These are phyloP conservation scores for Nymphalis c-album DNA, from an alignment of 2,888 invertebrate genomes.

Conservation along the genomic window DNA sequence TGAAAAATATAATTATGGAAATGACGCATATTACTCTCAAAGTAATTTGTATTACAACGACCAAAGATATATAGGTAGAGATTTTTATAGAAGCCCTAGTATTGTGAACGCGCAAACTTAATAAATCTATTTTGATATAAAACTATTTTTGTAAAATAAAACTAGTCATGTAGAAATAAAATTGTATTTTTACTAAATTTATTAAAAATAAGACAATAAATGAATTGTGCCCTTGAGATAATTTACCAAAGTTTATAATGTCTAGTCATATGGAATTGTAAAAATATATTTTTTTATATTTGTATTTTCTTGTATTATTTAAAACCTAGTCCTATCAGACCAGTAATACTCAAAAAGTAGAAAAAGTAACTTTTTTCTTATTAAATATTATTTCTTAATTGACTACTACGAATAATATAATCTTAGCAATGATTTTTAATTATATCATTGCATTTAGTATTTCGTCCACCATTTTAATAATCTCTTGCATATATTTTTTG, in stretches of 20 bases:
- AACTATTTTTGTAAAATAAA: conserved; percentile 31
- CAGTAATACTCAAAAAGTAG: not conserved
- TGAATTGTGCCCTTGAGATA: conserved; percentile 25
- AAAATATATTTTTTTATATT: conserved; percentile 49
- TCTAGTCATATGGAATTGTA: conserved; percentile 63
- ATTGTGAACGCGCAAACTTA: conserved; percentile 72
- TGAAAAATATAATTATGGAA: conserved; percentile 57
- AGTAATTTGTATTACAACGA: conserved; percentile 64
- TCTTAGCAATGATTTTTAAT: too few species aligned
- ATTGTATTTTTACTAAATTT: conserved; percentile 40
- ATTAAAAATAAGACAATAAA: conserved; percentile 42
- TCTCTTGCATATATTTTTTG: too few species aligned
- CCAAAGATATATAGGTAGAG: conserved; percentile 65
- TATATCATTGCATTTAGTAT: too few species aligned
- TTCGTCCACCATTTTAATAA: too few species aligned
- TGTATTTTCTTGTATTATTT: conserved; percentile 38
- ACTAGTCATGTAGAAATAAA: conserved; percentile 49
- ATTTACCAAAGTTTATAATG: conserved; percentile 55
- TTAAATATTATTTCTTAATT: too few species aligned
- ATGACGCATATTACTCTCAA: conserved; percentile 57
- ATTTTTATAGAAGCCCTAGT: conserved; percentile 66
- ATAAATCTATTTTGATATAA: conserved; percentile 37
- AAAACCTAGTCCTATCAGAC: not conserved
- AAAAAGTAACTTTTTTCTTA: not conserved
- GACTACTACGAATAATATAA: too few species aligned